Evolutionary conservation across 2,888 invertebrate genomes (phyloP).

Genomic region (Drosophila ezoana): DNA sequence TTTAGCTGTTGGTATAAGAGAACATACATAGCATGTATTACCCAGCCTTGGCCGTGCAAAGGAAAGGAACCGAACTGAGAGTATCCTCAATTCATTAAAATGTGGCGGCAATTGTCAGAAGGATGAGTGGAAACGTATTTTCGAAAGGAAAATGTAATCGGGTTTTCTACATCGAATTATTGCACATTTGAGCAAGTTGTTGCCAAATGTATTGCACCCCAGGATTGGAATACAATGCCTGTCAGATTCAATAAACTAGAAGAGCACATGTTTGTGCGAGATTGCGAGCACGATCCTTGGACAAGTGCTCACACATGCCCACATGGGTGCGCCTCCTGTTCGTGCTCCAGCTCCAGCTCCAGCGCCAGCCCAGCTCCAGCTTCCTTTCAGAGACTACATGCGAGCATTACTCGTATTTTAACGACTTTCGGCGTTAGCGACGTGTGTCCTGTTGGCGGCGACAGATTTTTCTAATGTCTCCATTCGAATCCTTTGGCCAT

Average conservation of each 20-base stretch:
- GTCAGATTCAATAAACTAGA: constrained; percentile 56
- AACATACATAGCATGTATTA: too few species aligned
- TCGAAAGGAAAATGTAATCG: background rate
- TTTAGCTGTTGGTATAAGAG: too few species aligned
- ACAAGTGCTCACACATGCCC: constrained; percentile 27
- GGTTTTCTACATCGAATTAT: constrained; percentile 16
- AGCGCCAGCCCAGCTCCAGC: background rate
- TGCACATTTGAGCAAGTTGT: constrained; percentile 53
- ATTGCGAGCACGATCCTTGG: constrained; percentile 40
- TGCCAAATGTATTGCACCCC: constrained; percentile 34
- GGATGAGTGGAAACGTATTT: constrained; percentile 7
- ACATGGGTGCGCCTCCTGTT: constrained; percentile 5
- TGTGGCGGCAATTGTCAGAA: background rate
- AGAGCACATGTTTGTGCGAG: constrained; percentile 38
- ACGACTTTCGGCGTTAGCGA: constrained; percentile 55
- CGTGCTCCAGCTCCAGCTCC: background rate
- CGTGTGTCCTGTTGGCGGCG: constrained; percentile 68
- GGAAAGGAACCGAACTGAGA: background rate
- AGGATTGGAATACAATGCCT: constrained; percentile 17
- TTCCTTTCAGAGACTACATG: constrained; percentile 25
- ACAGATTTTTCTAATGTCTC: constrained; percentile 84
- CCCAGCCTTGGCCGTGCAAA: too few species aligned
- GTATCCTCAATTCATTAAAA: too few species aligned
- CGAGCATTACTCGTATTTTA: constrained; percentile 57
- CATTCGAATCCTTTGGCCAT: constrained; percentile 77